Evolutionary conservation across 2,888 invertebrate species (phyloP).

Genomic region (Brachyptera putata): DNA sequence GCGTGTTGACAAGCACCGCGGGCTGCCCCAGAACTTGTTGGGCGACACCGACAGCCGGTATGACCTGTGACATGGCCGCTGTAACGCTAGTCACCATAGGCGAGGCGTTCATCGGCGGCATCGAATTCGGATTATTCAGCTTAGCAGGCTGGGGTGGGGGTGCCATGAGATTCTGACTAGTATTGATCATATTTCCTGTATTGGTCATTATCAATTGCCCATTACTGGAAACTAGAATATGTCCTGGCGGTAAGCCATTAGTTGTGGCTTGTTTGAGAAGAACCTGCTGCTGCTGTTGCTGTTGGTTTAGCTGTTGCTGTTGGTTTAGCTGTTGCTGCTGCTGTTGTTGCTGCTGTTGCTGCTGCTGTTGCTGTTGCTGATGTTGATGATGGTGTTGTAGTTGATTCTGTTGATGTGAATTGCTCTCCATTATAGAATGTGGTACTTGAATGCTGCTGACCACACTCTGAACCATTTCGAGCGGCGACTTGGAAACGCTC

Average conservation of each 20-base stretch:
- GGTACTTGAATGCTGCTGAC: constrained; percentile 64
- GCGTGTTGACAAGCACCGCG: constrained; percentile 76
- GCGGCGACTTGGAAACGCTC: constrained; percentile 55
- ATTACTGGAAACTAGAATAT: constrained; percentile 71
- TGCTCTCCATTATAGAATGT: constrained; percentile 38
- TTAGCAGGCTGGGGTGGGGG: constrained; percentile 49
- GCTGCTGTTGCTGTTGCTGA: constrained; percentile 41
- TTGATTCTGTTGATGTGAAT: constrained; percentile 24
- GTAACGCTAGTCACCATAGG: constrained; percentile 61
- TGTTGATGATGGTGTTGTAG: constrained; percentile 21
- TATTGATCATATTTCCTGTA: constrained; percentile 42
- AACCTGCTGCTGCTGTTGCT: constrained; percentile 19
- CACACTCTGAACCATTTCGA: constrained; percentile 75
- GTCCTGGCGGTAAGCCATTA: constrained; percentile 54
- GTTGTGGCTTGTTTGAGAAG: constrained; percentile 23
- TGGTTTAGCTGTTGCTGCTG: constrained; percentile 53
- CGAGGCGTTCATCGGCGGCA: constrained; percentile 59
- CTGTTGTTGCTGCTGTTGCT: constrained; percentile 47
- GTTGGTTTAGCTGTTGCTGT: constrained; percentile 44
- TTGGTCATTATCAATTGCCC: constrained; percentile 68
- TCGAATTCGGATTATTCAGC: constrained; percentile 45
- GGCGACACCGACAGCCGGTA: constrained; percentile 58
- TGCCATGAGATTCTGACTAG: constrained; percentile 25
- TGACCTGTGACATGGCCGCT: constrained; percentile 50
- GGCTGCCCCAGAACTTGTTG: constrained; percentile 62